Conservation (phyloP, 2,888 invertebrate species). For the Priocnemis perturbator region DNA sequence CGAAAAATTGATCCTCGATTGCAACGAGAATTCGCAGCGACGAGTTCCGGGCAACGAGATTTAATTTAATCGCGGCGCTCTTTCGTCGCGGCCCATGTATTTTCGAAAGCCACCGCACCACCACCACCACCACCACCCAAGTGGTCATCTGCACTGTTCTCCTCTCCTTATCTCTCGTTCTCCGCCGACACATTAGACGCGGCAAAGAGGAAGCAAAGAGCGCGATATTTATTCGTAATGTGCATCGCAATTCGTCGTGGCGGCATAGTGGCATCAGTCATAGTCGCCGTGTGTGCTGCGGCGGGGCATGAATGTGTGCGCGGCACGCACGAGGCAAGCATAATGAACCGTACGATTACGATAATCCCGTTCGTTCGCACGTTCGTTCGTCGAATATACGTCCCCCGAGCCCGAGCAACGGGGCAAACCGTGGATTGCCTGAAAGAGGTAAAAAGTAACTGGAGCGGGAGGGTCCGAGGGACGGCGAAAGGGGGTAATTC, state of each 20-base stretch:
- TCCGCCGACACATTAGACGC: conserved; percentile 45
- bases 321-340: conserved; percentile 35
- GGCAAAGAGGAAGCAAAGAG: conserved; percentile 44
- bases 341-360: conserved; percentile 61
- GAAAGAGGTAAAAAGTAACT: not conserved
- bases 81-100: conserved; percentile 41
- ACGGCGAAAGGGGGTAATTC: conserved; percentile 38
- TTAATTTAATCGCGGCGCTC: conserved; percentile 44
- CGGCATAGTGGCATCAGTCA: conserved; percentile 52
- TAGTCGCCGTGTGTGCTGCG: conserved; percentile 49
- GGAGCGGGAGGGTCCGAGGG: conserved; percentile 25
- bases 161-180: not conserved
- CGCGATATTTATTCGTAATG: conserved; percentile 61
- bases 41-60: conserved; percentile 24
- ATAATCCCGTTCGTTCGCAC: conserved; percentile 52
- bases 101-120: conserved; percentile 49
- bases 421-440: conserved; percentile 37
- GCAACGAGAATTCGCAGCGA: no score
- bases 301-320: conserved; percentile 21
- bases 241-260: conserved; percentile 58
- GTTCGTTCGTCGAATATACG: conserved; percentile 18
- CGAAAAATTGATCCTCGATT: conserved; percentile 2
- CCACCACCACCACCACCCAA: conserved; percentile 37
- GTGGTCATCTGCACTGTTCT: conserved; percentile 48
- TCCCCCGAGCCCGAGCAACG: conserved; percentile 25